phyloP scores from a whole-genome alignment of 2,797 vertebrate genomes.

The Knipowitschia caucasica region DNA sequence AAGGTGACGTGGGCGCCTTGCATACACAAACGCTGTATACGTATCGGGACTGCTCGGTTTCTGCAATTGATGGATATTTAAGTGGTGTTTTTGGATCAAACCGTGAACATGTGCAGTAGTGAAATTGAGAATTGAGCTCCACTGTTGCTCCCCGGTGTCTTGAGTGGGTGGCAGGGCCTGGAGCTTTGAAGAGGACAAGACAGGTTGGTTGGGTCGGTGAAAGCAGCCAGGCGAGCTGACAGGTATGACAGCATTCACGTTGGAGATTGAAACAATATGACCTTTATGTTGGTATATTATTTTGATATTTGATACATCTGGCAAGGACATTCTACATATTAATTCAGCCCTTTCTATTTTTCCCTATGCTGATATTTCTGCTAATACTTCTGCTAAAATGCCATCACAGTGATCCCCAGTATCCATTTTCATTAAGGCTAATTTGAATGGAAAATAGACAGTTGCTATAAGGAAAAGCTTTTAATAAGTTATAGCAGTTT shows the following conservation, averaged over 20 bases:
- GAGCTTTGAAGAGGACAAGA: constrained; percentile 35
- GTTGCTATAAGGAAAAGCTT: no score
- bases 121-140: constrained; percentile 31
- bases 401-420: no score
- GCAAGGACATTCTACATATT: no score
- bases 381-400: background rate
- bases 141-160: constrained; percentile 24
- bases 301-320: no score
- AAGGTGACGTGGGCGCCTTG: constrained; percentile 74
- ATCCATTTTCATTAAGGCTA: no score
- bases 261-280: background rate
- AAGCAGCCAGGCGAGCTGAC: constrained; percentile 9
- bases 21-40: constrained; percentile 4
- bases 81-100: background rate
- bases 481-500: no score
- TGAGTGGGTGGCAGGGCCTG: constrained; percentile 47
- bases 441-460: no score
- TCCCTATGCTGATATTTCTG: background rate
- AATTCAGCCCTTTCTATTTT: background rate
- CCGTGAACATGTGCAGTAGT: constrained; percentile 39
- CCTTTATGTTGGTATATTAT: no score
- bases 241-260: constrained; percentile 1
- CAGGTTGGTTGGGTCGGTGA: constrained; percentile 50
- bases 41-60: constrained; percentile 36
- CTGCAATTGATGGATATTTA: background rate